These are phyloP conservation scores for Corythoichthys intestinalis DNA, from an alignment of 2,113 vertebrate genomes.

Conservation along the genomic window DNA sequence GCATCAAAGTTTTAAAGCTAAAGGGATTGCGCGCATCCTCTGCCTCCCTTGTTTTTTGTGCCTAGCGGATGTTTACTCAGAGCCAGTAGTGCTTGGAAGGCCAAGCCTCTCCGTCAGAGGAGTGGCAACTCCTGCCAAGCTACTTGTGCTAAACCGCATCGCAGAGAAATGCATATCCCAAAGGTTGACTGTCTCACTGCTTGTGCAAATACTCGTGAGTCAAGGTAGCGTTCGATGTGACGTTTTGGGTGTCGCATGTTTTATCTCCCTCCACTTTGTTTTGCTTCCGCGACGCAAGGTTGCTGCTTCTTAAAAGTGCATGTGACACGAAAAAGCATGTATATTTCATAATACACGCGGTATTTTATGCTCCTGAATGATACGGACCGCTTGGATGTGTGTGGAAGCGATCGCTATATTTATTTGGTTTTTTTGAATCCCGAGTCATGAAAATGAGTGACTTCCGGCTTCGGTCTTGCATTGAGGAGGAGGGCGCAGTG, in stretches of 20 bases:
- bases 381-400: no score
- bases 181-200: neutral
- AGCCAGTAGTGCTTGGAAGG: conserved; percentile 36
- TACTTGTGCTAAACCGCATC: conserved; percentile 37
- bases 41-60: conserved; percentile 23
- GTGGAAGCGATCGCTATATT: no score
- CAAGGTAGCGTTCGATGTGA: conserved; percentile 23
- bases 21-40: conserved; percentile 7
- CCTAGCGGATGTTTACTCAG: conserved; percentile 56
- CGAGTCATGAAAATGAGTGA: no score
- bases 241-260: conserved; percentile 35
- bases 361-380: no score
- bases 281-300: conserved; percentile 45
- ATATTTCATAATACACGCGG: no score
- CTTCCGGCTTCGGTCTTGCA: no score
- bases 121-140: conserved; percentile 51
- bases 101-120: conserved; percentile 47
- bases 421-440: no score
- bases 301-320: conserved; percentile 40
- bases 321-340: no score
- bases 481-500: no score
- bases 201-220: neutral
- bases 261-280: conserved; percentile 25
- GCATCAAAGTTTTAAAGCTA: conserved; percentile 29
- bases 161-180: conserved; percentile 1